Percentiles rank a stretch among this genome's conserved stretches.
Evolutionary conservation across 2,797 vertebrate species (phyloP).

Genomic region (Siniperca scherzeri): DNA sequence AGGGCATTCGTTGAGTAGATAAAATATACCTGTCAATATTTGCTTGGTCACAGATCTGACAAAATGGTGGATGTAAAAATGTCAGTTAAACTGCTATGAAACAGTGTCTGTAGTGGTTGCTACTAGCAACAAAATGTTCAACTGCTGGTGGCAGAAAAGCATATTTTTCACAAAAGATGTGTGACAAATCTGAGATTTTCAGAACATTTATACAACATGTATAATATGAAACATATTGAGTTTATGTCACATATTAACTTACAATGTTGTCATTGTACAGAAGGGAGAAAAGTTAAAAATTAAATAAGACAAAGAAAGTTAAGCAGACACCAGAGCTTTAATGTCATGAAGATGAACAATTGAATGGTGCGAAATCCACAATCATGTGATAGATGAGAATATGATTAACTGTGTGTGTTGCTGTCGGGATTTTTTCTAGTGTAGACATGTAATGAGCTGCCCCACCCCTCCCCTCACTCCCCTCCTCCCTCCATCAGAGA

Average conservation of each 20-base stretch:
- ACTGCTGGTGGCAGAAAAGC: not conserved
- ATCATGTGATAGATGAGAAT: slow-evolving; percentile 5
- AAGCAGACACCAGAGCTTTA: not conserved
- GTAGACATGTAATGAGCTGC: slow-evolving; percentile 70
- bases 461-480: not conserved
- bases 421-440: slow-evolving; percentile 40
- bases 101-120: not conserved
- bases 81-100: not conserved
- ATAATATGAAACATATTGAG: not conserved
- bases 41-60: not conserved
- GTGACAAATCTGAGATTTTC: not conserved
- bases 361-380: not conserved
- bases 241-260: not conserved
- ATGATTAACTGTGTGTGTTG: slow-evolving; percentile 18
- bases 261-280: not conserved
- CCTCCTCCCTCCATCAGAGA: slow-evolving; percentile 86
- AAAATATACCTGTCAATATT: not conserved
- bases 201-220: not conserved
- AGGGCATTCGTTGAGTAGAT: not conserved
- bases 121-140: not conserved
- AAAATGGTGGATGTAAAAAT: not conserved
- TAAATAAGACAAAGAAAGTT: not conserved
- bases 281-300: not conserved
- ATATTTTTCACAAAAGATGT: not conserved
- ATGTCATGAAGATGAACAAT: not conserved